Base-by-base conservation (phyloP, 2,113 vertebrate genomes). In the Tretioscincus oriximinensis region DNA sequence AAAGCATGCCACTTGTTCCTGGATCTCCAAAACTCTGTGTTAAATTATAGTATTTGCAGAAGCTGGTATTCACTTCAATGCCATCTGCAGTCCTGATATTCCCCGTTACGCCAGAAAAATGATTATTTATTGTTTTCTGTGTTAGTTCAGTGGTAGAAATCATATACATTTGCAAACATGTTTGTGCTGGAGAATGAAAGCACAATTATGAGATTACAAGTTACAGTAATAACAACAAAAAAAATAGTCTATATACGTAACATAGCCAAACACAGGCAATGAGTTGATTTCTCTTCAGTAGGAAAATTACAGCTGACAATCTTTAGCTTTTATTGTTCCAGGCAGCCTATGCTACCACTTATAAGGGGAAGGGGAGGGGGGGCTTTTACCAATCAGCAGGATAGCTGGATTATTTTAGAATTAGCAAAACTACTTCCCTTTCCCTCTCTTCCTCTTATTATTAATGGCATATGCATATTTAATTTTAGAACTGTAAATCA, bases 401-500 rank as follows among this genome's bases (percentile, higher is more conserved):
- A 83, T 47, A 80, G 86, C 21, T 58, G 69, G 81, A 85, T 75
- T 54, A 78, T 83, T 90, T 84, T 60, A 88, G 81, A 89, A 90
- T 88, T 87, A 89, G 49, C 77, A 78, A 82, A 87, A 90, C 61
- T 85, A 49, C 83, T 89, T 9, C 12, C n/a, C 35, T 45, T 41
- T 26, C 58, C 65, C 31, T 41, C 16, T 16, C 31, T 85, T 81
- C 49, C 72, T 88, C 76, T 88, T 90, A 85, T 86, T 90, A 82
- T 81, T 78, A 69, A 82, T 83, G 76, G 73, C 76, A 75, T 66
- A 88, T 83, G 69, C 65, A 35, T 77, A 68, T 87, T 91, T 90
- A 81, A 90, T 89, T 91, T 91, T 90, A 88, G 88, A 88, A 84
- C 73, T 49, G 76, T 80, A 90, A 88, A 90, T 89, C 88, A 77